Conservation (phyloP, 2,888 invertebrate species). For the Bellardia pandia region DNA sequence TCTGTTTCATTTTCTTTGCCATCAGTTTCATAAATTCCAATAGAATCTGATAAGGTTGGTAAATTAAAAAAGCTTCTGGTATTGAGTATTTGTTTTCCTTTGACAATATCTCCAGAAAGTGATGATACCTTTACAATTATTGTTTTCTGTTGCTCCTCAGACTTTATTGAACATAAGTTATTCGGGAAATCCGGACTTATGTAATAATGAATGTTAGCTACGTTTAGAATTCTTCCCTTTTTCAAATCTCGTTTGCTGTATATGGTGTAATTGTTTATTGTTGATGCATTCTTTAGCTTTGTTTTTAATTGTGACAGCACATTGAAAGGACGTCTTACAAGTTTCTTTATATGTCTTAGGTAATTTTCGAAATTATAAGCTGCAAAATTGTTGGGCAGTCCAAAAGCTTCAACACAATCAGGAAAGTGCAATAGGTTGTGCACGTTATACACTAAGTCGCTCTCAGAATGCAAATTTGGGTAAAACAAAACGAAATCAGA, state of each 20-base stretch:
- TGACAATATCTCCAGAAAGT: conserved; percentile 40
- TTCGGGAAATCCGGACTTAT: conserved; percentile 47
- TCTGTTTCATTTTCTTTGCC: conserved; percentile 39
- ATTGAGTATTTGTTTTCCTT: conserved; percentile 41
- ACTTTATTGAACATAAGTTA: conserved; percentile 38
- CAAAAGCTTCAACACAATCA: too few species aligned
- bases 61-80: conserved; percentile 34
- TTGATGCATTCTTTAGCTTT: conserved; percentile 44
- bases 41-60: conserved; percentile 43
- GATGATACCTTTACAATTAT: conserved; percentile 47
- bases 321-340: too few species aligned
- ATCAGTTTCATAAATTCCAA: conserved; percentile 44
- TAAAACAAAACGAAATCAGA: conserved; percentile 27
- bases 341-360: too few species aligned
- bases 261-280: conserved; percentile 35
- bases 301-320: too few species aligned
- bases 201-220: conserved; percentile 24
- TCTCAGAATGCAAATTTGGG: not conserved
- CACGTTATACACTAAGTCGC: too few species aligned
- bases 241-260: conserved; percentile 40
- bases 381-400: too few species aligned
- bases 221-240: conserved; percentile 39
- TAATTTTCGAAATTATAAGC: too few species aligned
- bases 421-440: too few species aligned
- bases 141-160: conserved; percentile 29